phyloP scores from a whole-genome alignment of 2,113 vertebrate genomes.

The Emydocephalus ijimae region DNA sequence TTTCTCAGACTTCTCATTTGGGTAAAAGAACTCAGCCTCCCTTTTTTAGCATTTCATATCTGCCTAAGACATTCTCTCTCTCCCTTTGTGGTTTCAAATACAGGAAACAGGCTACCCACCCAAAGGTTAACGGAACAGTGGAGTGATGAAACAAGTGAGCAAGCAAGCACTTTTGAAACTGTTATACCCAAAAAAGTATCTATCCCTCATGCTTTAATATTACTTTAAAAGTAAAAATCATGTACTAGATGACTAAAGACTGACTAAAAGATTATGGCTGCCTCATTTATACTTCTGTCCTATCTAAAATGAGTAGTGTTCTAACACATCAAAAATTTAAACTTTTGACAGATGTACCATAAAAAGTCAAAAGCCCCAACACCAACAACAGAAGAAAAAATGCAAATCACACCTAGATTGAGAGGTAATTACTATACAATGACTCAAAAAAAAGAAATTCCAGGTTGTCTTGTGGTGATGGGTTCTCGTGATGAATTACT shows the following conservation, averaged over 20 bases:
- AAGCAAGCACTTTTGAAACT: not conserved
- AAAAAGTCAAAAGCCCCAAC: not conserved
- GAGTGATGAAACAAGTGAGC: not conserved
- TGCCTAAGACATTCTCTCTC: not conserved
- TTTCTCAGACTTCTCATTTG: not conserved
- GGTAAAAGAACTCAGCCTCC: not conserved
- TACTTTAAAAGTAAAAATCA: not conserved
- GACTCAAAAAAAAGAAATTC: not conserved
- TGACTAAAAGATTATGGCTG: not conserved
- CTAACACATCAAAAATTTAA: not conserved
- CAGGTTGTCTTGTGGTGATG: not conserved
- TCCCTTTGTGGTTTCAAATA: not conserved
- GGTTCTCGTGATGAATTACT: not conserved
- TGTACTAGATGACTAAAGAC: not conserved
- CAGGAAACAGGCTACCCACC: not conserved
- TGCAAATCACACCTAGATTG: not conserved
- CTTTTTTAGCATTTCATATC: not conserved
- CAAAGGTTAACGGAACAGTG: not conserved
- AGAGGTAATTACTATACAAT: not conserved
- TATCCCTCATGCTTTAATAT: not conserved
- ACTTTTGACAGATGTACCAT: not conserved
- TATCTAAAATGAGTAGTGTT: not conserved
- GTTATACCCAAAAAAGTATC: not conserved
- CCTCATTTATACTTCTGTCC: not conserved
- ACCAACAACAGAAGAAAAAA: not conserved